Percentiles rank a stretch among this genome's conserved stretches.
Conservation (phyloP, 2,113 vertebrate genomes). For the Rhabdomys dilectus region DNA sequence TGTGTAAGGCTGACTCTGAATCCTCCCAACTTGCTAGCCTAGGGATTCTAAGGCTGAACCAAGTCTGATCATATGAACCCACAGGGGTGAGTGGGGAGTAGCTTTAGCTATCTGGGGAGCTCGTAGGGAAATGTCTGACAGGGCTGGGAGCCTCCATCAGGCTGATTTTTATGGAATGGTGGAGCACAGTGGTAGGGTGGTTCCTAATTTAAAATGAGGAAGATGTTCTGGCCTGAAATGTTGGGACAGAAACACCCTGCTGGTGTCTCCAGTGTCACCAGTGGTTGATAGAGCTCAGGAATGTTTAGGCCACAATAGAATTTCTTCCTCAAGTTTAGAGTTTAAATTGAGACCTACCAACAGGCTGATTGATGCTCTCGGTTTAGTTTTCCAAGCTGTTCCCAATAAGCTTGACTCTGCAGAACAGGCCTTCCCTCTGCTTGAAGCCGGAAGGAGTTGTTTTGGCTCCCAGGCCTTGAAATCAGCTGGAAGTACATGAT, state of each 20-base stretch:
- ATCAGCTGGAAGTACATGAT: neutral
- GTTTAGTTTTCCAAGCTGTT: slow-evolving; percentile 49
- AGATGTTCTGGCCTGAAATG: slow-evolving; percentile 15
- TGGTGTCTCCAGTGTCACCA: neutral
- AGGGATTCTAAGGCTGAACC: neutral
- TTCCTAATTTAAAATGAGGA: slow-evolving; percentile 8
- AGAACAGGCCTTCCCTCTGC: slow-evolving; percentile 51
- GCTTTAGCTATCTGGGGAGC: slow-evolving; percentile 54
- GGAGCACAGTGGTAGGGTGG: slow-evolving; percentile 3
- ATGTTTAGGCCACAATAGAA: neutral
- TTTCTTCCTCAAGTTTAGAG: slow-evolving; percentile 33
- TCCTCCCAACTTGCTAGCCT: slow-evolving; percentile 14
- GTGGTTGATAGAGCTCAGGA: neutral
- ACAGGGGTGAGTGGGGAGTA: neutral
- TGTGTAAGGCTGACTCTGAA: slow-evolving; percentile 16
- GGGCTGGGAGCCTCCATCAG: neutral
- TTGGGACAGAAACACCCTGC: slow-evolving; percentile 32
- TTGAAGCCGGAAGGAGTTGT: slow-evolving; percentile 28
- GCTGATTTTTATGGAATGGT: slow-evolving; percentile 42
- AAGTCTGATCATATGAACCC: slow-evolving; percentile 14
- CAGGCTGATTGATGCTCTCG: neutral
- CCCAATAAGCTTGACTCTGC: slow-evolving; percentile 61
- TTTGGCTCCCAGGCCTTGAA: neutral
- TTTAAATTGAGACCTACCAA: slow-evolving; percentile 42
- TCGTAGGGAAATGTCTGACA: neutral